Percentiles rank a stretch among this genome's conserved stretches.
These are phyloP conservation scores for Diploscapter pachys DNA, from an alignment of 1,140 invertebrate species.

Conservation along the genomic window DNA sequence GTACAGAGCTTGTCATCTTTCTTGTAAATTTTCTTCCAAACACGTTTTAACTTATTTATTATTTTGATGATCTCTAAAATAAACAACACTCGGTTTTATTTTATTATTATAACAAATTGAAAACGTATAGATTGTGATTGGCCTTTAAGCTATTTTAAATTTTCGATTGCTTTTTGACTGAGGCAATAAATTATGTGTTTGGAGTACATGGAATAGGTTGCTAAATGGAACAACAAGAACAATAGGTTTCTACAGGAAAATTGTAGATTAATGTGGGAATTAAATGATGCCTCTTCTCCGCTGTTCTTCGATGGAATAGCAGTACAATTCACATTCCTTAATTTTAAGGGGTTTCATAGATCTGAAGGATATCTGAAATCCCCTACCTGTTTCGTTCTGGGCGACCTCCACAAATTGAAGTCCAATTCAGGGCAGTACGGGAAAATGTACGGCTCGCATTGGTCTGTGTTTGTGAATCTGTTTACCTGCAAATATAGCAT, in stretches of 20 bases:
- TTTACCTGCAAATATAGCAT: slow-evolving; percentile 45
- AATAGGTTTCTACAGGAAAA: no score
- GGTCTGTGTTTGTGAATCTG: slow-evolving; percentile 57
- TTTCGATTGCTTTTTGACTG: no score
- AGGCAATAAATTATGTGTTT: no score
- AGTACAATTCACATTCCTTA: slow-evolving; percentile 54
- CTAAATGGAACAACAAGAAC: no score
- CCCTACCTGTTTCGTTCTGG: slow-evolving; percentile 49
- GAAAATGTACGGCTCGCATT: slow-evolving; percentile 59
- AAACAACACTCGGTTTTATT: no score
- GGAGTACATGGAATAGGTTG: no score
- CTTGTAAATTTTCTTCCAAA: neutral
- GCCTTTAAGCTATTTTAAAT: no score
- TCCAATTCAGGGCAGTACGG: slow-evolving; percentile 58
- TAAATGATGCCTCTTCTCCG: slow-evolving; percentile 50
- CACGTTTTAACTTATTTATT: slow-evolving; percentile 2
- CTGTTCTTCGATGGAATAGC: slow-evolving; percentile 52
- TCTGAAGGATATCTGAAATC: no score
- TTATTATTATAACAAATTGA: no score
- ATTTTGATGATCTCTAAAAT: neutral
- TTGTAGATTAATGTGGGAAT: neutral
- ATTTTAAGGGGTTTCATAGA: no score
- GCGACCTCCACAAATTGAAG: slow-evolving; percentile 58
- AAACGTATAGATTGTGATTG: no score
- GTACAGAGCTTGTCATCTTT: neutral